Evolutionary conservation across 2,797 vertebrate species (phyloP).

Genomic region (Gymnoscopelus microlampas): DNA sequence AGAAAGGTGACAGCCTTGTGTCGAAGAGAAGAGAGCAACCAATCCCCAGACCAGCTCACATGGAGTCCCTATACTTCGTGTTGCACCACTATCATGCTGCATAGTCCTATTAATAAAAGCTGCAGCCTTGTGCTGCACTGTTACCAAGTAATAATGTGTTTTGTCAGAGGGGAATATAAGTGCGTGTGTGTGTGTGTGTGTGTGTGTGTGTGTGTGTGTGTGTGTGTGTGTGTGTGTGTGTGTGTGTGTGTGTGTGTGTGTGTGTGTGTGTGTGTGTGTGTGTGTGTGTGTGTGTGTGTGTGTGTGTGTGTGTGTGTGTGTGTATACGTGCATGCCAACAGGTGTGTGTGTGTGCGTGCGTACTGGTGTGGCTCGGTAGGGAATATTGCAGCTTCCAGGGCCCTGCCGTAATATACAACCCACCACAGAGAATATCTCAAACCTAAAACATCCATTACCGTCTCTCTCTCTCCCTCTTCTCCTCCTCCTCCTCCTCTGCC

Average conservation of each 20-base stretch:
- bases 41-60: conserved; percentile 32
- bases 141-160: conserved; percentile 72
- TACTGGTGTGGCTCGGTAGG: conserved; percentile 1
- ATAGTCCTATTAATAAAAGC: conserved; percentile 72
- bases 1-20: conserved; percentile 7
- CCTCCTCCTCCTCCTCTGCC: background rate
- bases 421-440: conserved; percentile 69
- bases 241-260: background rate
- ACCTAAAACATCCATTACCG: conserved; percentile 71
- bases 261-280: conserved; percentile 42
- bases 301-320: background rate
- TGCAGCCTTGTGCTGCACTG: conserved; percentile 61
- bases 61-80: conserved; percentile 45
- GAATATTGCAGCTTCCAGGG: conserved; percentile 68
- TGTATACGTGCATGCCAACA: background rate
- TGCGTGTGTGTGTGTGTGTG: conserved; percentile 44
- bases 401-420: conserved; percentile 69
- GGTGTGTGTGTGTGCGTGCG: background rate
- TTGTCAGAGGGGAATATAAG: conserved; percentile 70
- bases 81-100: conserved; percentile 49
- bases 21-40: conserved; percentile 35
- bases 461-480: conserved; percentile 10
- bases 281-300: conserved; percentile 22
- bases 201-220: conserved; percentile 23
- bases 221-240: conserved; percentile 12